phyloP scores from a whole-genome alignment of 2,888 invertebrate species.

The Nomada ruficornis region DNA sequence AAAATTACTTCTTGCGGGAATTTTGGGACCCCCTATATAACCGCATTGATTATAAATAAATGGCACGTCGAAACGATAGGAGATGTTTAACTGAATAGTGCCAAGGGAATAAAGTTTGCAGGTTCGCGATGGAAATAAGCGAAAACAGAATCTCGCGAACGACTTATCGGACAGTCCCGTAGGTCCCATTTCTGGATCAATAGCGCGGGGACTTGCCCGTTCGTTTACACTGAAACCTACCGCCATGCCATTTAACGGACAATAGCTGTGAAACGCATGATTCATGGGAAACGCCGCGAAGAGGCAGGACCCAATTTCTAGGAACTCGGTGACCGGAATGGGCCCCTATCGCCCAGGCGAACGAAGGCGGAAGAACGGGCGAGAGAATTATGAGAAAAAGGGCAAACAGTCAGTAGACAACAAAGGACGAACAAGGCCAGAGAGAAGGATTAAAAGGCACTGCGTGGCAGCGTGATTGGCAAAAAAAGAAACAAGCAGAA shows the following conservation, averaged over 20 bases:
- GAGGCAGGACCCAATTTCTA: conserved; percentile 14
- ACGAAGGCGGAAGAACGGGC: conserved; percentile 29
- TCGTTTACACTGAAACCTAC: not conserved
- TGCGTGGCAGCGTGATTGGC: not conserved
- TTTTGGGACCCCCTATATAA: no score
- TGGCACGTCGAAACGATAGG: no score
- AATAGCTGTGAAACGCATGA: conserved; percentile 3
- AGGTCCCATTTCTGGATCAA: no score
- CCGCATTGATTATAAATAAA: no score
- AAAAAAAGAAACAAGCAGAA: not conserved
- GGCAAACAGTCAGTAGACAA: conserved; percentile 16
- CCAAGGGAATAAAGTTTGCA: no score
- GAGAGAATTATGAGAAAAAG: conserved; percentile 16
- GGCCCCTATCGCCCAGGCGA: not conserved
- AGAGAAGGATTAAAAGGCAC: not conserved
- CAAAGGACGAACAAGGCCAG: conserved; percentile 17
- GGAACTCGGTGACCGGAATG: conserved; percentile 2
- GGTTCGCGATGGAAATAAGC: no score
- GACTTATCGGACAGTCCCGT: no score
- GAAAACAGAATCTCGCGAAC: no score
- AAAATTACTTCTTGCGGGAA: no score
- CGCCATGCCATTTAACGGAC: not conserved
- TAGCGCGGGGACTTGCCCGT: not conserved
- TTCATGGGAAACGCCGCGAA: conserved; percentile 15
- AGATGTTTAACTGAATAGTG: no score